Evolutionary conservation across 2,888 invertebrate genomes (phyloP).

Genomic region (Heteromyza rotundicornis): DNA sequence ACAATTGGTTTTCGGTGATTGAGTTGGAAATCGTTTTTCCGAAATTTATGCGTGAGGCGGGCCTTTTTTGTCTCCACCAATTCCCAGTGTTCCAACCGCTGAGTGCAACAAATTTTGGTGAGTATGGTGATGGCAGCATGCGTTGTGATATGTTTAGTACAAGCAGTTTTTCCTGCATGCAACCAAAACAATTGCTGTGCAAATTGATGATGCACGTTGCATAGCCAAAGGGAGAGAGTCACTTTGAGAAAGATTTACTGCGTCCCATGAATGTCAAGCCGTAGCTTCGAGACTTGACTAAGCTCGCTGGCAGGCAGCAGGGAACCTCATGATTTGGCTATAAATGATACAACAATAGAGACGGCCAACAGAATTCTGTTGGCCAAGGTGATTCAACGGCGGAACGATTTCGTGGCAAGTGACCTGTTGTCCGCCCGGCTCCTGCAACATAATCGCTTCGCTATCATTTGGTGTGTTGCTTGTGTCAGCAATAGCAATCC

Average conservation of each 20-base stretch:
- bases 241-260: background rate
- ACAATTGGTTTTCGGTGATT: conserved; percentile 50
- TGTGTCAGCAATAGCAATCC: conserved; percentile 44
- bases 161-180: too few species aligned
- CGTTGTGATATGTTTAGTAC: too few species aligned
- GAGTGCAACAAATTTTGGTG: background rate
- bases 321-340: conserved; percentile 58
- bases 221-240: background rate
- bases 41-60: conserved; percentile 1
- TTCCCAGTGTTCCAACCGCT: background rate
- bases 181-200: too few species aligned
- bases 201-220: background rate
- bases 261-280: conserved; percentile 38
- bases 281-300: conserved; percentile 11
- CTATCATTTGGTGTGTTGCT: conserved; percentile 41
- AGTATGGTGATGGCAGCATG: background rate
- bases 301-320: conserved; percentile 30
- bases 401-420: background rate
- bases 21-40: conserved; percentile 45
- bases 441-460: conserved; percentile 33
- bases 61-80: background rate
- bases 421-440: background rate
- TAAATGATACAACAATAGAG: conserved; percentile 38
- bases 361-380: background rate
- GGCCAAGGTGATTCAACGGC: background rate